These are phyloP conservation scores for Drosophila nigricruria DNA, from an alignment of 2,888 invertebrate species.

Conservation along the genomic window DNA sequence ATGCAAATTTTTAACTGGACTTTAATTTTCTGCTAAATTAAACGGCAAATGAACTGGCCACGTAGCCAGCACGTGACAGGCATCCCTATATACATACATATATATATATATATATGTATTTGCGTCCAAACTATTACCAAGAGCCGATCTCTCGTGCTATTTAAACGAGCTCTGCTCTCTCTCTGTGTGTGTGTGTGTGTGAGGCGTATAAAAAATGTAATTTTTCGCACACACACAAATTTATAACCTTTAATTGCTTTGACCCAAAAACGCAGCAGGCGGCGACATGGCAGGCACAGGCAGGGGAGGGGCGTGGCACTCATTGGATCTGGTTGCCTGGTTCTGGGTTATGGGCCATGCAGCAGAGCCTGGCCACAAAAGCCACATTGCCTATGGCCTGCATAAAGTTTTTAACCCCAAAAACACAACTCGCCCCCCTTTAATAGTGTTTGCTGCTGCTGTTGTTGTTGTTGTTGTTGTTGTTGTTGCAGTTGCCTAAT, in stretches of 20 bases:
- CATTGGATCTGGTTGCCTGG: slow-evolving; percentile 37
- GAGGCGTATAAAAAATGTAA: slow-evolving; percentile 55
- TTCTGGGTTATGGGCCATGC: slow-evolving; percentile 23
- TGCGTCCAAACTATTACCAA: slow-evolving; percentile 11
- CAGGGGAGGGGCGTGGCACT: slow-evolving; percentile 3
- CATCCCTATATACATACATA: slow-evolving; percentile 2
- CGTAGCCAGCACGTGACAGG: slow-evolving; percentile 62
- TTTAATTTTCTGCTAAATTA: slow-evolving; percentile 80
- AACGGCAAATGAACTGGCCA: slow-evolving; percentile 75
- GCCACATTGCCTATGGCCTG: slow-evolving; percentile 73
- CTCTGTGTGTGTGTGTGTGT: slow-evolving; percentile 6
- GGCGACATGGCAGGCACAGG: slow-evolving; percentile 10
- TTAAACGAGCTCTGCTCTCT: slow-evolving; percentile 11
- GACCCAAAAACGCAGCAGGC: slow-evolving; percentile 78
- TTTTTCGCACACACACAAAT: slow-evolving; percentile 75
- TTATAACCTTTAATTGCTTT: slow-evolving; percentile 82
- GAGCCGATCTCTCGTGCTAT: slow-evolving; percentile 14
- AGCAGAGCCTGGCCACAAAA: slow-evolving; percentile 63
- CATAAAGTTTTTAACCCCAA: slow-evolving; percentile 53
- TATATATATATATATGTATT: not conserved
- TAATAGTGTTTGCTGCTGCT: slow-evolving; percentile 12
- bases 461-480: slow-evolving; percentile 11
- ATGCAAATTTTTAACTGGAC: slow-evolving; percentile 80
- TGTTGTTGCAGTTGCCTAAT: slow-evolving; percentile 57
- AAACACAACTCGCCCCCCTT: not conserved